Evolutionary conservation across 2,113 vertebrate genomes (phyloP), one percentile per base, ranked within the genome.

Genomic region (Nansenia antarctica): DNA sequence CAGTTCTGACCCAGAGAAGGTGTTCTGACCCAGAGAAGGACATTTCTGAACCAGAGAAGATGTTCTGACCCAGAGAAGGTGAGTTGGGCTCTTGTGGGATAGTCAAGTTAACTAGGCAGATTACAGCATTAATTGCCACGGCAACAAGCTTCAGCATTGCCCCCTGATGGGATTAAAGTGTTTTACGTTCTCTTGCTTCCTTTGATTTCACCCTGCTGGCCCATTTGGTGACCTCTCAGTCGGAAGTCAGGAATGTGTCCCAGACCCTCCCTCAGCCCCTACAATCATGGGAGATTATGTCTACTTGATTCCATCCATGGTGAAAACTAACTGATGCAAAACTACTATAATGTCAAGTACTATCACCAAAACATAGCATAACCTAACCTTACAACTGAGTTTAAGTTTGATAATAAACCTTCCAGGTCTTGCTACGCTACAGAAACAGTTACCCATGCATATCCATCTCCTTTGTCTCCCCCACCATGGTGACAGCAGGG

Each of bases 201-300:
- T 66, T 66, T 34, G 27, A 35, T 15, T 35, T 55, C 12, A 53
- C 45, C 24, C 32, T 20, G 24, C 34, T 35, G 47, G 4, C 9
- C 60, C 31, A 35, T 37, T 68, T 27, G 20, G 39, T 69, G 42
- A 35, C 66, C 66, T 68, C 66, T 68, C 66, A 68, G 53, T n/a
- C 54, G 35, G 22, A 42, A 59, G 66, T 12, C 14, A 52, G 42
- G 22, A 32, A 60, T 61, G 26, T 31, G 39, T 60, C 55, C 47
- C 27, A 65, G 31, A 65, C 14, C n/a, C 14, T 22, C 29, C n/a
- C 37, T 27, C 14, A 32, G 42, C 54, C 26, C 9, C 24, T 26
- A 30, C 14, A 24, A 26, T 27, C 39, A 11, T 29, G 34, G 11
- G 27, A 3, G 52, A 22, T 24, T n/a, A 52, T 65, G 29, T 52